Conservation (phyloP, 2,888 invertebrate species). For the Drosophila anceps region DNA sequence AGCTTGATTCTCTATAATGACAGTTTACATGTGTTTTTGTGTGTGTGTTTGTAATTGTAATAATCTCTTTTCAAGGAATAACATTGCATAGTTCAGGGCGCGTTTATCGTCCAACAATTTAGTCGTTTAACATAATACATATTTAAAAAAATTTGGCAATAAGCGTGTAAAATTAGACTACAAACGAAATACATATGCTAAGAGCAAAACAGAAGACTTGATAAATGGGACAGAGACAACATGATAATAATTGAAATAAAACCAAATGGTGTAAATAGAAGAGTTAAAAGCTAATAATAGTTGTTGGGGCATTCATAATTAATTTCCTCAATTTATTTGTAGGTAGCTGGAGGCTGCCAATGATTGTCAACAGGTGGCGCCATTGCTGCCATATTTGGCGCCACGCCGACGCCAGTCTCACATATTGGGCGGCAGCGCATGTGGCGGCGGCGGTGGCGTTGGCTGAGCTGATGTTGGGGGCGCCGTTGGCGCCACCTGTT, state of each 20-base stretch:
- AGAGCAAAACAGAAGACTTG: constrained; percentile 48
- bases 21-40: constrained; percentile 48
- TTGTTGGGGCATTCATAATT: constrained; percentile 29
- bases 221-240: constrained; percentile 45
- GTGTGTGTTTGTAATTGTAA: constrained; percentile 64
- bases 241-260: constrained; percentile 21
- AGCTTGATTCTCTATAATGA: constrained; percentile 49
- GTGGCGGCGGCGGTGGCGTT: constrained; percentile 40
- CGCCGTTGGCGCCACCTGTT: constrained; percentile 61
- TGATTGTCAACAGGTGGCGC: constrained; percentile 80
- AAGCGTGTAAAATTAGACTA: constrained; percentile 80
- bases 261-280: constrained; percentile 16
- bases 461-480: constrained; percentile 34
- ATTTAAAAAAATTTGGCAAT: constrained; percentile 75
- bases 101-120: constrained; percentile 70
- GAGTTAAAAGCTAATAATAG: constrained; percentile 41
- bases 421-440: constrained; percentile 51
- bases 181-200: constrained; percentile 64
- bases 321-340: constrained; percentile 2
- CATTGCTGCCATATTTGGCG: constrained; percentile 69
- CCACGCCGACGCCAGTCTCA: constrained; percentile 79
- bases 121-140: constrained; percentile 74
- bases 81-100: constrained; percentile 79
- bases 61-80: constrained; percentile 83
- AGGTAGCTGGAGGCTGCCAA: constrained; percentile 32